Percentiles rank a stretch among this genome's conserved stretches.
Conservation (phyloP, 2,113 vertebrate species). For the Myotis davidii region DNA sequence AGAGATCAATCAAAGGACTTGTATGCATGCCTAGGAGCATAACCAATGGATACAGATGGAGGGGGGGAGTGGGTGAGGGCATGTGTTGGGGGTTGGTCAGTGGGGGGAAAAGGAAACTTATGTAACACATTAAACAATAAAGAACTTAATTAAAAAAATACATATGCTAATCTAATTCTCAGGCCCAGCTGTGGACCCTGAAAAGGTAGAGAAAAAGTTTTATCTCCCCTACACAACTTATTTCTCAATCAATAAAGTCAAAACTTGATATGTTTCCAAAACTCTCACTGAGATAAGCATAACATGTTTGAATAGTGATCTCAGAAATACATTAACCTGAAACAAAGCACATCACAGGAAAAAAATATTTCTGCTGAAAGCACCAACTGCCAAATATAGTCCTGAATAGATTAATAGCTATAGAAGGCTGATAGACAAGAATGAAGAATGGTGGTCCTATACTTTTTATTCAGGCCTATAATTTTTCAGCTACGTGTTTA, state of each 20-base stretch:
- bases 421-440: not conserved
- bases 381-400: not conserved
- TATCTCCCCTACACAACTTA: not conserved
- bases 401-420: not conserved
- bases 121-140: too few relatives aligned
- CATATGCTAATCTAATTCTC: not conserved
- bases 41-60: too few relatives aligned
- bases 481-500: not conserved
- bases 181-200: not conserved
- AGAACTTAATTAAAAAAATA: too few relatives aligned
- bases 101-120: too few relatives aligned
- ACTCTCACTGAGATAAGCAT: not conserved
- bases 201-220: not conserved
- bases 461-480: not conserved
- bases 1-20: too few relatives aligned
- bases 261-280: not conserved
- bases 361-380: not conserved
- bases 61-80: too few relatives aligned
- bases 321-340: not conserved
- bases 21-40: too few relatives aligned
- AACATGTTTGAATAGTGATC: not conserved
- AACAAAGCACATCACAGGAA: not conserved
- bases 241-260: not conserved
- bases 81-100: too few relatives aligned
- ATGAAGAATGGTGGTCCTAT: not conserved